Base-by-base conservation (phyloP, 2,888 invertebrate species). In the Oscheius myriophilus region DNA sequence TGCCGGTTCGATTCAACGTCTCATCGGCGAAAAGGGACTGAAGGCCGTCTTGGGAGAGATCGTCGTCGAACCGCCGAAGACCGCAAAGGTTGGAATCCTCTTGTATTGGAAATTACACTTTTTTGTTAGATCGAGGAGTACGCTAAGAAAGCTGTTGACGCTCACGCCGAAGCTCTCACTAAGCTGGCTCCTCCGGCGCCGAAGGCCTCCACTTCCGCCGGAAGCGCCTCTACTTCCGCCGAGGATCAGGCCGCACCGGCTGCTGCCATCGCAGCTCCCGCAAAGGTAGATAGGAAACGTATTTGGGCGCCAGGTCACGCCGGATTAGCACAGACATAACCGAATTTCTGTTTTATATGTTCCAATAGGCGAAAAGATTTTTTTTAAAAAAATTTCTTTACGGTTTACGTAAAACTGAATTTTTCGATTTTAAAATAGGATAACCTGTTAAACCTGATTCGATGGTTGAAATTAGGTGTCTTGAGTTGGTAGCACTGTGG, bases 21-120 rank as follows among this genome's bases (percentile, higher is more conserved):
- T 96, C 4, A 92, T 96, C 14, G 93, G 96, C 0, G 96, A 97
- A 84, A 95, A 94, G 87, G 91, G 91, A 46, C 91, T 97, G 90
- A 90, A 54, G 33, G 93, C 94, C 0, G 93, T 94, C 86, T 90
- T 96, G 25, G 91, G 91, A 0, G 96, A 96, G 87, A 88, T 97
- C 2, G 65, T 68, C 2, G 64, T 70, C 0, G 97, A 98, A 87
- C 91, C 91, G 51, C 88, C 95, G 41, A 79, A 77, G 62, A 71
- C 76, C 70, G 70, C 75, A 49, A 76, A 76, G 58, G 71, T 78
- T 12, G 11, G 49, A 49, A n/a, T 49, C 16, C 45, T 18, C 43
- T 9, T 14, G 12, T 57, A 43, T 43, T 43, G 7, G 41, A 6
- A 52, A 2, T 26, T 25, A 12, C 18, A 46, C 42, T 64, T 41